phyloP scores from a whole-genome alignment of 2,113 vertebrate species.

The Alces alces region DNA sequence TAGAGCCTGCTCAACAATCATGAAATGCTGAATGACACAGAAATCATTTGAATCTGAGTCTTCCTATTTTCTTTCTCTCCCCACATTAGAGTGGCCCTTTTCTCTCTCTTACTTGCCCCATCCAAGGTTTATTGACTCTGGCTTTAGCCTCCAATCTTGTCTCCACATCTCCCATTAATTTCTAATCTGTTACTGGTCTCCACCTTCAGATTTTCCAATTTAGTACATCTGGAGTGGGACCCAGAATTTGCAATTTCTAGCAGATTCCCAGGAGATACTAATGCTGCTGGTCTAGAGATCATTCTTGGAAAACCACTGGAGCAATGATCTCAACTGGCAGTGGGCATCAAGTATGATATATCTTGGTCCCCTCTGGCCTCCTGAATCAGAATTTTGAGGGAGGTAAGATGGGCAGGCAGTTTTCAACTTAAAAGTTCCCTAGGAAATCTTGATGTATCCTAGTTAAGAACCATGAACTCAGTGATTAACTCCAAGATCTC shows the following conservation, averaged over 20 bases:
- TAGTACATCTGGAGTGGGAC: not conserved
- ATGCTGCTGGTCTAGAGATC: not conserved
- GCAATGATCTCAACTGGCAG: not conserved
- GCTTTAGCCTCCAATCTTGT: not conserved
- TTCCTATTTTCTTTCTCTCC: not conserved
- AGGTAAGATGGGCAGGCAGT: not conserved
- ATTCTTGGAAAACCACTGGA: not conserved
- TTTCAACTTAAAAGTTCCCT: not conserved
- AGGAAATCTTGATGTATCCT: not conserved
- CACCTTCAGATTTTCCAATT: not conserved
- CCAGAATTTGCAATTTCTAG: not conserved
- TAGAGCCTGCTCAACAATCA: not conserved
- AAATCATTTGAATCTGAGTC: not conserved
- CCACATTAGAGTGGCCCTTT: not conserved
- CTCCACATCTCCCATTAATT: not conserved
- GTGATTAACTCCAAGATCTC: not conserved
- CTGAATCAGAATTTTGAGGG: not conserved
- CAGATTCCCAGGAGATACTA: not conserved
- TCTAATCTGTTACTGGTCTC: not conserved
- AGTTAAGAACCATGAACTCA: not conserved
- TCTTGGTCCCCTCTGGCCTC: not conserved
- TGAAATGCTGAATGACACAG: not conserved
- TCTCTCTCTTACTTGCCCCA: not conserved
- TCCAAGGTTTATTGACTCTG: not conserved
- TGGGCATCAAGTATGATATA: not conserved